Percentiles rank a stretch among this genome's conserved stretches.
phyloP scores from a whole-genome alignment of 1,140 invertebrate genomes.

The Gonatopus flavifemur region DNA sequence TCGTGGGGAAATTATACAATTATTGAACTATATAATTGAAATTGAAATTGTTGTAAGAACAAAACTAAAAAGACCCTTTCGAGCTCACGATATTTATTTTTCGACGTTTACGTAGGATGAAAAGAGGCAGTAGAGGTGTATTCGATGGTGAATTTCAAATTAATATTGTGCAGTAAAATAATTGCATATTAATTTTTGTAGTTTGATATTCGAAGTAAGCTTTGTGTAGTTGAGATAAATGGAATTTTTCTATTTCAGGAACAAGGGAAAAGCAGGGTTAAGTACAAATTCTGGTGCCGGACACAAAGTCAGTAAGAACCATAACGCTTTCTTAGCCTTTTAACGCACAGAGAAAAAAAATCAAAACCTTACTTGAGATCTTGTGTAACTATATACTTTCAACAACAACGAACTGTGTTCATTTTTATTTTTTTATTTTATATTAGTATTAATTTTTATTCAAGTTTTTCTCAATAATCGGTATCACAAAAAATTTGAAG shows the following conservation, averaged over 20 bases:
- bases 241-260: slow-evolving; percentile 35
- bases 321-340: slow-evolving; percentile 64
- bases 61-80: too few relatives aligned
- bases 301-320: slow-evolving; percentile 95
- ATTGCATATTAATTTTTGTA: slow-evolving; percentile 5
- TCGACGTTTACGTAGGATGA: too few relatives aligned
- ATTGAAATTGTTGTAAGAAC: too few relatives aligned
- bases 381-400: slow-evolving; percentile 29
- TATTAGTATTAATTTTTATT: neutral
- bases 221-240: slow-evolving; percentile 1
- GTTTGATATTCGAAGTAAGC: neutral
- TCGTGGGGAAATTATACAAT: too few relatives aligned
- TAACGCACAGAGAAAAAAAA: slow-evolving; percentile 44
- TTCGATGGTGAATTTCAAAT: neutral
- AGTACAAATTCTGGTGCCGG: slow-evolving; percentile 74
- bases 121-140: too few relatives aligned
- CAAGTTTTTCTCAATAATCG: neutral
- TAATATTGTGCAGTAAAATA: slow-evolving; percentile 3
- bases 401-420: slow-evolving; percentile 22
- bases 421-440: slow-evolving; percentile 7
- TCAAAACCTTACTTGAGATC: slow-evolving; percentile 30
- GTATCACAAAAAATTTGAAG: slow-evolving; percentile 15
- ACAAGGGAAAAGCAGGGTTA: slow-evolving; percentile 60
- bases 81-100: too few relatives aligned
- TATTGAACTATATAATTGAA: too few relatives aligned